phyloP scores from a whole-genome alignment of 1,140 invertebrate genomes.

The Maconellicoccus hirsutus region DNA sequence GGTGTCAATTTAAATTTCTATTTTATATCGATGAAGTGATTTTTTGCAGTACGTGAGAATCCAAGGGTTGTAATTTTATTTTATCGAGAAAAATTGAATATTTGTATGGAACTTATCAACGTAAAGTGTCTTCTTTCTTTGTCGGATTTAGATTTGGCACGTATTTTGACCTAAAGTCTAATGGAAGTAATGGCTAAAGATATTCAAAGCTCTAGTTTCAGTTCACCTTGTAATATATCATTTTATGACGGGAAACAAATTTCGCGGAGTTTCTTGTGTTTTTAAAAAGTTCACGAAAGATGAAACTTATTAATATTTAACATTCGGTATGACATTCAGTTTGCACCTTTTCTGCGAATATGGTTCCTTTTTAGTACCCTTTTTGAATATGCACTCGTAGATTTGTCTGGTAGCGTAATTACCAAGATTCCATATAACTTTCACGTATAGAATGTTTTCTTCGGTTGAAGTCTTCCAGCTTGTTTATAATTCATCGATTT shows the following conservation, averaged over 20 bases:
- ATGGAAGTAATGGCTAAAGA: background rate
- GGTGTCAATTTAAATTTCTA: no score
- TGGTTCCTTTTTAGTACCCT: no score
- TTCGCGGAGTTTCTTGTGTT: background rate
- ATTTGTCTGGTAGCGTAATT: no score
- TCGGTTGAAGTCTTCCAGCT: no score
- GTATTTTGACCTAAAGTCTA: background rate
- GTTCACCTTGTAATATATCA: background rate
- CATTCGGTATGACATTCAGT: background rate
- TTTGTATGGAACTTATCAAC: background rate
- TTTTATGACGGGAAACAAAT: background rate
- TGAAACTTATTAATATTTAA: background rate
- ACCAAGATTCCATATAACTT: no score
- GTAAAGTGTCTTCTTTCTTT: background rate
- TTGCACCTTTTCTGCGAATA: background rate
- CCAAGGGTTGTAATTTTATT: background rate
- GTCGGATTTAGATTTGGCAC: background rate
- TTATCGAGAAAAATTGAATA: background rate
- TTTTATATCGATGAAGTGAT: no score
- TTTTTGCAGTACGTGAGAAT: no score
- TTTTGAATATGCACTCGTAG: no score
- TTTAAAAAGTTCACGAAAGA: background rate
- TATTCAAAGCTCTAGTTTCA: background rate
- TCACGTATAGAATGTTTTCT: no score
- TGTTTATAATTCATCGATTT: no score